phyloP scores from a whole-genome alignment of 2,797 vertebrate genomes.

The Loris lydekkerianus region DNA sequence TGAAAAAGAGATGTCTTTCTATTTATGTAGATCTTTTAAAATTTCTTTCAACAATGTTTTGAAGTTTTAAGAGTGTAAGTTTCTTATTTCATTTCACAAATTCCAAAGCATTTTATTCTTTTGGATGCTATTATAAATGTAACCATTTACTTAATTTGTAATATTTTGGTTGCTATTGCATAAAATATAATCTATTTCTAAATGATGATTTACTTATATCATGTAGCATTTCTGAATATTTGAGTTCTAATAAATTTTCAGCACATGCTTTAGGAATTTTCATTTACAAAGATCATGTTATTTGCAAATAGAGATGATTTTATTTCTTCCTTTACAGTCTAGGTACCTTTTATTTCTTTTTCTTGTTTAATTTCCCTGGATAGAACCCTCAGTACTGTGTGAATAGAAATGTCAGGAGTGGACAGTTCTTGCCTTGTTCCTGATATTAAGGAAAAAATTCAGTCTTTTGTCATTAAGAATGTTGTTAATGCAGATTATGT shows the following conservation, averaged over 20 bases:
- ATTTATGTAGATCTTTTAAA: neutral
- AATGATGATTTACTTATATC: neutral
- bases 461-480: neutral
- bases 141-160: constrained; percentile 60
- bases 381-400: neutral
- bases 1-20: neutral
- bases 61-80: neutral
- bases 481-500: neutral
- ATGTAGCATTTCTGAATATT: constrained; percentile 42
- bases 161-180: constrained; percentile 55
- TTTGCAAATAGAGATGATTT: neutral
- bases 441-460: neutral
- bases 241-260: constrained; percentile 43
- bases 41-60: neutral
- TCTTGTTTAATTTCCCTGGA: neutral
- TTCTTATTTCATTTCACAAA: constrained; percentile 23
- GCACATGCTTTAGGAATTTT: neutral
- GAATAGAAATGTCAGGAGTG: neutral
- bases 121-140: constrained; percentile 56
- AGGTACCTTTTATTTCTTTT: neutral
- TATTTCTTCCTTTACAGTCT: neutral
- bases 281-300: neutral
- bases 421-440: neutral
- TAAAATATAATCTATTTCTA: constrained; percentile 33
- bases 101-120: neutral